Evolutionary conservation across 1,140 invertebrate species (phyloP), one percentile per base, ranked within the genome.

Genomic region (Neoseiulus cucumeris): DNA sequence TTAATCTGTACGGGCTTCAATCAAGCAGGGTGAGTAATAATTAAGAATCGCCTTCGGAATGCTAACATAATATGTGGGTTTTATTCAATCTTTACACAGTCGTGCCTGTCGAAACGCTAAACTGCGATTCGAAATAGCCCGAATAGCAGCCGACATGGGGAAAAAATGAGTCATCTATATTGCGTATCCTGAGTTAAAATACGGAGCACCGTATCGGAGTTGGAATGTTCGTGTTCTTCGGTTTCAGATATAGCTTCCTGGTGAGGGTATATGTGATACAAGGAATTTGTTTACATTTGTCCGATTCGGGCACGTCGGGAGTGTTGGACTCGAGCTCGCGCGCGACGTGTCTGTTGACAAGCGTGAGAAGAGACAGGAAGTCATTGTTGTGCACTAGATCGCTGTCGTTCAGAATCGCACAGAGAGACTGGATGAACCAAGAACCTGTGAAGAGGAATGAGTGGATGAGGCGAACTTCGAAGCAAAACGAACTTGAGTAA

Each of bases 361-460:
- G 86, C 12, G 92, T 96, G 66, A 97, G 78, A 51, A 97, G 78
- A 25, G 86, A 86, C 17, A 95, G 74, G 7, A 97, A 75, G 73
- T 96, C 91, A 68, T 84, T 79, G 18, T 84, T 81, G 68, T 80
- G 80, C n/a, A 82, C 84, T 74, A 85, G 81, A 42, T 81, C 81
- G 33, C 81, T 78, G 14, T 28, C 18, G 4, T 47, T 4, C 2
- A 97, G 74, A 71, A 91, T 86, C 14, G 83, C 76, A 71, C 85
- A 87, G 0, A 98, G 76, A 1, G 90, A 86, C 79, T 97, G 91
- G 75, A 97, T 87, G 72, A 95, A 97, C 93, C 93, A 98, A 0
- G 91, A 95, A 12, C 76, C 76, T 44, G 73, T n/a, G n/a, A n/a
- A 65, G 64, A 65, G 18, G 44, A 47, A 7, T 6, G 64, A 65